Evolutionary conservation across 2,113 vertebrate species (phyloP).

Genomic region (Ceyx melanurus): DNA sequence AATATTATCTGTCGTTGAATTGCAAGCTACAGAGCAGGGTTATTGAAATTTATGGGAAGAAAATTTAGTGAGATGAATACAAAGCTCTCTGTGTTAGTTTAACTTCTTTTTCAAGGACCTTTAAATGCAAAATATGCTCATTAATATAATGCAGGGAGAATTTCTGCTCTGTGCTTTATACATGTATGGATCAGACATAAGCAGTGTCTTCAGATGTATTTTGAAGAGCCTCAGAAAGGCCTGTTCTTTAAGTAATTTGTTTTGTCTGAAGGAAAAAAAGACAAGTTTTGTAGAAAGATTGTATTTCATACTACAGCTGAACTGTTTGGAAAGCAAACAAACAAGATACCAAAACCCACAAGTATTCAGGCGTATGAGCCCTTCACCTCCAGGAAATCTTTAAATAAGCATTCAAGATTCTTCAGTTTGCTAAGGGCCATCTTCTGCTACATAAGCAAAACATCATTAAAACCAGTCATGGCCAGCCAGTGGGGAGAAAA

Average conservation of each 20-base stretch:
- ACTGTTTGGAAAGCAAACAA: not conserved
- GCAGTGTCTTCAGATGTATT: not conserved
- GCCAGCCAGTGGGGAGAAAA: not conserved
- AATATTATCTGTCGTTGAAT: not conserved
- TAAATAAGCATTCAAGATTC: not conserved
- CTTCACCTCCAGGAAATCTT: constrained; percentile 1
- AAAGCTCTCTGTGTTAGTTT: not conserved
- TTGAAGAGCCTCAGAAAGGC: not conserved
- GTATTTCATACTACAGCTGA: not conserved
- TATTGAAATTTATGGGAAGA: constrained; percentile 16
- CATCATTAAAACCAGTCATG: not conserved
- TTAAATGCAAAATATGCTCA: not conserved
- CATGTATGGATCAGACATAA: not conserved
- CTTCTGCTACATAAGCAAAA: not conserved
- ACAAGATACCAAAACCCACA: not conserved
- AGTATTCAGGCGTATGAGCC: not conserved
- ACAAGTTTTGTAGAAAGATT: not conserved
- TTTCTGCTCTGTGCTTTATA: not conserved
- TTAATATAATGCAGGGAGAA: not conserved
- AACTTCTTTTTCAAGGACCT: not conserved
- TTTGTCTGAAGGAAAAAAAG: not conserved
- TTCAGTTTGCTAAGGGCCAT: not conserved
- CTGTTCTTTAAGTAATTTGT: not conserved
- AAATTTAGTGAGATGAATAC: constrained; percentile 2
- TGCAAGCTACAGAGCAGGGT: not conserved